Conservation (phyloP, 37 sponge, comb jelly and placozoan species). For the Hormiphora californensis region DNA sequence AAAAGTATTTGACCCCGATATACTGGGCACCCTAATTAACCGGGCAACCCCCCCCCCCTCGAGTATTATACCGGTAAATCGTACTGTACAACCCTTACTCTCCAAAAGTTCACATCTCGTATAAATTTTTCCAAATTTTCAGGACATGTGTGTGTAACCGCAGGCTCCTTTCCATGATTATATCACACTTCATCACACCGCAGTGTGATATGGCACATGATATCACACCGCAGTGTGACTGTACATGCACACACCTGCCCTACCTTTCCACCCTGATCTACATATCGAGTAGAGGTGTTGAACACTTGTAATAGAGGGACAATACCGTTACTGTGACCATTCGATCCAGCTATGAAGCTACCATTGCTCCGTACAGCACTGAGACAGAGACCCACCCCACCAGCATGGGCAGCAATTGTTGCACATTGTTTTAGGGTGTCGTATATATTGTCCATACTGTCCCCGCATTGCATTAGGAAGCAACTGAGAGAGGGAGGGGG, state of each 20-base stretch:
- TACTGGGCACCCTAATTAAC: too few species aligned
- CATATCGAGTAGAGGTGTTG: slow-evolving; percentile 96
- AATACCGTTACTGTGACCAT: slow-evolving; percentile 91
- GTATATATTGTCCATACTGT: slow-evolving; percentile 66
- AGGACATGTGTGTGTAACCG: too few species aligned
- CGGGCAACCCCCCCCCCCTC: too few species aligned
- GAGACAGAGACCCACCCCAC: slow-evolving; percentile 87
- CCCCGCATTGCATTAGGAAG: slow-evolving; percentile 14
- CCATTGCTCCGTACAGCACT: slow-evolving; percentile 79
- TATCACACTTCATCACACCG: neutral
- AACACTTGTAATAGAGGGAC: slow-evolving; percentile 93
- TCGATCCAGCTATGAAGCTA: slow-evolving; percentile 98
- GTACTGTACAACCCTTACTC: too few species aligned
- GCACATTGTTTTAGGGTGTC: slow-evolving; percentile 95
- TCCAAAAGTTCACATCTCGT: too few species aligned
- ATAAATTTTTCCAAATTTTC: too few species aligned
- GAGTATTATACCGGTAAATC: too few species aligned
- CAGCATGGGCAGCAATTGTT: slow-evolving; percentile 90
- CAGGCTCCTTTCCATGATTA: too few species aligned
- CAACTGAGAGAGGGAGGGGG: slow-evolving; percentile 9
- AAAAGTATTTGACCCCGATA: too few species aligned
- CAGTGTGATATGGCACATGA: too few species aligned
- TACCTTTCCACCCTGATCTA: slow-evolving; percentile 96
- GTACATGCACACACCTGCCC: too few species aligned
- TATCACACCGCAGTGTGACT: too few species aligned